Base-by-base conservation (phyloP, 2,113 vertebrate species). In the Mystacornis crossleyi region DNA sequence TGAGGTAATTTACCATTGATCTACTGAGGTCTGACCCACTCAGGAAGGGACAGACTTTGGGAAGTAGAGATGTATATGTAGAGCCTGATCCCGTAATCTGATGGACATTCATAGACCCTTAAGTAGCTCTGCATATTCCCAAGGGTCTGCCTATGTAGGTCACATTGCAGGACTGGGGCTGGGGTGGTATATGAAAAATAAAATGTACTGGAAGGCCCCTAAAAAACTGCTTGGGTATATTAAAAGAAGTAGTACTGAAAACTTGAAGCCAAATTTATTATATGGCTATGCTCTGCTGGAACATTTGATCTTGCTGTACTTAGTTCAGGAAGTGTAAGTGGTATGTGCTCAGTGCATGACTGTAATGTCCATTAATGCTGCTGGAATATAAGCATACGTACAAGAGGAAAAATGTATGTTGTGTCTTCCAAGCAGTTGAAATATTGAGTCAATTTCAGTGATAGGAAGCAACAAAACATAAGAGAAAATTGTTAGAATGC, bases 231-330 rank as follows among this genome's bases (percentile, higher is more conserved):
- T 84, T 94, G 48, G 58, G 10, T 92, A 55, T 88, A 78, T 55
- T 90, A 84, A 92, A 93, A 91, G 38, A 85, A 93, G 14, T 81
- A 88, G 33, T 79, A 69, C n/a, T 66, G 74, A 89, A 92, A 96
- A 85, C 40, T 77, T 67, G 91, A 93, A 96, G 88, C 38, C 31
- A 2, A 0, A 88, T 95, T 97, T 96, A 90, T 97, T 93, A 81
- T 67, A 95, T 53, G 70, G 8, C 78, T 81, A 38, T 77, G 54
- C 26, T 94, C 53, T 84, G 62, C 40, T 88, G 61, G 89, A 97
- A 95, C 61, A 92, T 94, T 90, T 92, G 86, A 82, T 94, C 94
- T 97, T 94, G 65, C 71, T 70, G 50, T 70, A 90, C 96, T 98
- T 97, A 90, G 94, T 96, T 95, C 71, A 91, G 95, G 81, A 93